phyloP scores from a whole-genome alignment of 2,113 vertebrate genomes.

The Corapipo altera region DNA sequence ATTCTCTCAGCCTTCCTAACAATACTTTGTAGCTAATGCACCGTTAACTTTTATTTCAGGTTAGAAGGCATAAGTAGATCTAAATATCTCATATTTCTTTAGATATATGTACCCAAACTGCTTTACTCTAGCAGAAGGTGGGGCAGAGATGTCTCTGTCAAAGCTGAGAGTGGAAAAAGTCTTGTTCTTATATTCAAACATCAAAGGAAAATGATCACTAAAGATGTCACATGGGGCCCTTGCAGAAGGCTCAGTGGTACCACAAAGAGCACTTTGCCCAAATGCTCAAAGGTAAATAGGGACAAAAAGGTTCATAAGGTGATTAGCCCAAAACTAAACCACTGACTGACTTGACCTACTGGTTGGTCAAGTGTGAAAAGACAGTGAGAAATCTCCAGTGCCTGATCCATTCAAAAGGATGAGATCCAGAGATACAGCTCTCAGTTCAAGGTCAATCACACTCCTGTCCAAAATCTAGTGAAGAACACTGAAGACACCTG shows the following conservation, averaged over 20 bases:
- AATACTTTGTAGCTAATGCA: not conserved
- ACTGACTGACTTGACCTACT: not conserved
- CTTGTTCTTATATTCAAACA: not conserved
- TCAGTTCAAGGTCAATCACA: not conserved
- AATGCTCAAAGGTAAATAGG: accelerated
- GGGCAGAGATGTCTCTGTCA: not conserved
- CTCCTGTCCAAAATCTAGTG: not conserved
- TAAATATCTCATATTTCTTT: not conserved
- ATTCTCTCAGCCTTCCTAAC: not conserved
- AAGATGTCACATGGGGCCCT: accelerated
- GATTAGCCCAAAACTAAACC: not conserved
- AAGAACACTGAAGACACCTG: not conserved
- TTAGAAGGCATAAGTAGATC: not conserved
- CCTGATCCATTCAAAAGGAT: not conserved
- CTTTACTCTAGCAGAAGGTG: not conserved
- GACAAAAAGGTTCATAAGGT: not conserved
- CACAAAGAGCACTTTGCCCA: not conserved
- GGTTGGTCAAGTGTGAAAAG: not conserved
- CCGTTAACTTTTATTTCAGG: not conserved
- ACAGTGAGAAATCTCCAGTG: not conserved
- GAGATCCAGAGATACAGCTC: not conserved
- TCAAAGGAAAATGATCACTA: not conserved
- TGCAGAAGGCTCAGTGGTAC: not conserved
- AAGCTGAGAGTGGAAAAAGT: not conserved
- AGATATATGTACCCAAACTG: not conserved